Conservation (phyloP, 2,888 invertebrate species). For the Pachliopta kotzebuea region DNA sequence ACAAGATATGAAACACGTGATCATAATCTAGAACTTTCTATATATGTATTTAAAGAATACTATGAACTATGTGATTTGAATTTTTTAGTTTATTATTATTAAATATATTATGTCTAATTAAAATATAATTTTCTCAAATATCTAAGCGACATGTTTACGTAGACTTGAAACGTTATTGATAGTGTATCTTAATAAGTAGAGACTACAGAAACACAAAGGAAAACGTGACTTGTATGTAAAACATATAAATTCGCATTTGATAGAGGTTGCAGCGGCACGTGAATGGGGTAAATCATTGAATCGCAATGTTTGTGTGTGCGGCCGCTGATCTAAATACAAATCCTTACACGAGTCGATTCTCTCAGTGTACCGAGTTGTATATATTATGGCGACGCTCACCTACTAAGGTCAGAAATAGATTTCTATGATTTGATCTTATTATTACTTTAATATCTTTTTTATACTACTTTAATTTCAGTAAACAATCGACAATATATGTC, state of each 20-base stretch:
- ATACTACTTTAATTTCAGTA: too few species aligned
- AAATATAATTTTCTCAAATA: not conserved
- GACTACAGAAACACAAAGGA: conserved; percentile 12
- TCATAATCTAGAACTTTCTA: too few species aligned
- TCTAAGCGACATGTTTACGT: not conserved
- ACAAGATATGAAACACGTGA: too few species aligned
- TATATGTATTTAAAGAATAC: too few species aligned
- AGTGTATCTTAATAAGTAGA: not conserved
- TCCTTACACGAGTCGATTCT: conserved; percentile 23
- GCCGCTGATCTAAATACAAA: conserved; percentile 36
- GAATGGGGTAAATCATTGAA: conserved; percentile 28
- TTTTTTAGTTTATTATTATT: too few species aligned
- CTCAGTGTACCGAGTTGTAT: not conserved
- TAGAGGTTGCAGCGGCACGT: conserved; percentile 35
- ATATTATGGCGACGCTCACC: not conserved
- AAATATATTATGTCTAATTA: too few species aligned
- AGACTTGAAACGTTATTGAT: not conserved
- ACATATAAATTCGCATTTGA: conserved; percentile 18
- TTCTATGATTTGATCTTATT: not conserved
- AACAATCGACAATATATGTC: too few species aligned
- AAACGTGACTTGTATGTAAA: conserved; percentile 29
- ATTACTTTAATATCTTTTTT: not conserved
- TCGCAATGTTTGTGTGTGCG: conserved; percentile 33
- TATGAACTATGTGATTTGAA: too few species aligned
- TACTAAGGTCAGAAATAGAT: not conserved